phyloP scores from a whole-genome alignment of 2,888 invertebrate genomes.

The Argyresthia albistria region DNA sequence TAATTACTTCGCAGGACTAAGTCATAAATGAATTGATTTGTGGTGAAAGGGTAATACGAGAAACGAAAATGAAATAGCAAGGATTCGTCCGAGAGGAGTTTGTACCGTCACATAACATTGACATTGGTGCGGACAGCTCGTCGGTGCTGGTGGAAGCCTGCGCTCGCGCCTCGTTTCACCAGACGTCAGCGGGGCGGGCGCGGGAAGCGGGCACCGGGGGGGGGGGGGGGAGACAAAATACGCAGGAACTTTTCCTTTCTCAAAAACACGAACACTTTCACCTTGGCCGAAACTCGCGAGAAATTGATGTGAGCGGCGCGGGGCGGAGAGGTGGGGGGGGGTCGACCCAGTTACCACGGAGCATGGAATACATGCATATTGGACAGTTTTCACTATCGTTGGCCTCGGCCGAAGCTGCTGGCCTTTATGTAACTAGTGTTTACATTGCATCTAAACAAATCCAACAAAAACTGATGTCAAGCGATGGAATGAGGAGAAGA shows the following conservation, averaged over 20 bases:
- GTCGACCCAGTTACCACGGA: too few relatives aligned
- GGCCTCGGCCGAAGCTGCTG: constrained; percentile 4
- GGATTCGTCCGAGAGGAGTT: too few relatives aligned
- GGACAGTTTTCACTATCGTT: constrained; percentile 26
- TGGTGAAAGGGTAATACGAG: too few relatives aligned
- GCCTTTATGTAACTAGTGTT: constrained; percentile 15
- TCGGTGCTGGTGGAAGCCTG: neutral
- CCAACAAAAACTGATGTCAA: too few relatives aligned
- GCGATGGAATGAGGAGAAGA: too few relatives aligned
- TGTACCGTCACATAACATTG: neutral
- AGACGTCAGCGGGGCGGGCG: neutral
- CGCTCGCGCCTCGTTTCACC: neutral
- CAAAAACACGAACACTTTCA: constrained; percentile 65
- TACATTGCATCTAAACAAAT: constrained; percentile 4
- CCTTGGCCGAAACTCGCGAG: constrained; percentile 52
- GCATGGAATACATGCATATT: constrained; percentile 24
- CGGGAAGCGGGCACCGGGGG: neutral
- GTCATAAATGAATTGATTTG: too few relatives aligned
- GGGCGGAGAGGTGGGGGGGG: constrained; percentile 1
- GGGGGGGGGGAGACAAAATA: neutral
- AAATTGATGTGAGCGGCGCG: constrained; percentile 20
- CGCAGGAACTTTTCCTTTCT: constrained; percentile 62
- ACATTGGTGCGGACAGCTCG: neutral
- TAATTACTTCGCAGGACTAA: too few relatives aligned
- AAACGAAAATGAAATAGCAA: too few relatives aligned